Evolutionary conservation across 1,140 invertebrate species (phyloP).

Genomic region (Neoseiulus cucumeris): DNA sequence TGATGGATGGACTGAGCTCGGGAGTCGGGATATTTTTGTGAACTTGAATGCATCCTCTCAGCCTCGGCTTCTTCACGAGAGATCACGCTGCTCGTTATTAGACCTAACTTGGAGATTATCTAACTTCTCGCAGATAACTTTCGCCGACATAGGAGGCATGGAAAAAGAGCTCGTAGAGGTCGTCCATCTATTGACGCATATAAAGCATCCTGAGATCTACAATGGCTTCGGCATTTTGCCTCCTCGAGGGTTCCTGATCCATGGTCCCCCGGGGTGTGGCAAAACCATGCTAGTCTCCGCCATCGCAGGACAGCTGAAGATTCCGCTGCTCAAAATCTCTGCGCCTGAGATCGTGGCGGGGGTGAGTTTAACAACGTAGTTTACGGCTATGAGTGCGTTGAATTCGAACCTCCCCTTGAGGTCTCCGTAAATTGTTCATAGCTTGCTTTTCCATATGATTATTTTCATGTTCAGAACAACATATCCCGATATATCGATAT

Average conservation of each 20-base stretch:
- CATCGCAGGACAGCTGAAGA: slow-evolving; percentile 53
- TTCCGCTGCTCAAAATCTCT: slow-evolving; percentile 62
- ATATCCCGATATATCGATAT: no score
- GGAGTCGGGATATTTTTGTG: no score
- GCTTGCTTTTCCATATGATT: no score
- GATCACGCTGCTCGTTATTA: no score
- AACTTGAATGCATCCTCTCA: no score
- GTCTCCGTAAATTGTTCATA: no score
- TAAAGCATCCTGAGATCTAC: slow-evolving; percentile 64
- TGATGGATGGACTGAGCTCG: no score
- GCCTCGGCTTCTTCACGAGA: no score
- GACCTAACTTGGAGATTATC: slow-evolving; percentile 9
- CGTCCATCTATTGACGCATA: slow-evolving; percentile 53
- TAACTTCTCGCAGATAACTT: slow-evolving; percentile 33
- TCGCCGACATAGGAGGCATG: slow-evolving; percentile 52
- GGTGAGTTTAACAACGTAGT: slow-evolving; percentile 32
- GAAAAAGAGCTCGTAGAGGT: slow-evolving; percentile 42
- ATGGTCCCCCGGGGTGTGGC: slow-evolving; percentile 79
- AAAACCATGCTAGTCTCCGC: slow-evolving; percentile 78
- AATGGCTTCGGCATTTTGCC: slow-evolving; percentile 52
- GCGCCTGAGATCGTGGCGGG: slow-evolving; percentile 83
- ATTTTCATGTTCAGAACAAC: no score
- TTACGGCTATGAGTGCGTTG: no score
- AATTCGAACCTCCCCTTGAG: no score
- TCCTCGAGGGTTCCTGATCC: slow-evolving; percentile 59